Evolutionary conservation across 2,888 invertebrate genomes (phyloP).

Genomic region (Tinea pellionella): DNA sequence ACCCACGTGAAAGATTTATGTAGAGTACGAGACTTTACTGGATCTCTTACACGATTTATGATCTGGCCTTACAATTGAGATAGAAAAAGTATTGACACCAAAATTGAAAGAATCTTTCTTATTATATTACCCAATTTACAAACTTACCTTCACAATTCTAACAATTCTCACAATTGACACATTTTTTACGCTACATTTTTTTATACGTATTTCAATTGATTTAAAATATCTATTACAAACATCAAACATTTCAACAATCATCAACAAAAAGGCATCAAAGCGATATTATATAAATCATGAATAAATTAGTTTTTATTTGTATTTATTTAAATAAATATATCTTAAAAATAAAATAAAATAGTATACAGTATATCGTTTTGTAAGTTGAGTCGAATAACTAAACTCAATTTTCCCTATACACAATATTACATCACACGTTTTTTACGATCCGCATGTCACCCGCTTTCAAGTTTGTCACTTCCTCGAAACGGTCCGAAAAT

Average conservation of each 20-base stretch:
- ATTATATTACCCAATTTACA: neutral
- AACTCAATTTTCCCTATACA: neutral
- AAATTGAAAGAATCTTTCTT: constrained; percentile 1
- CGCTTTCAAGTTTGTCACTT: constrained; percentile 5
- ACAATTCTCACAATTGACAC: neutral
- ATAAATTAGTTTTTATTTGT: no score
- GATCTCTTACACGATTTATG: constrained; percentile 12
- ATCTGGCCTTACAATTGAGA: neutral
- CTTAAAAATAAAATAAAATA: neutral
- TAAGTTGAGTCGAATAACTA: neutral
- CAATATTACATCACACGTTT: neutral
- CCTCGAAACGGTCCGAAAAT: constrained; percentile 1
- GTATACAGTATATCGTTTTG: neutral
- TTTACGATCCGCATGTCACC: neutral
- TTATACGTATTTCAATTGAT: no score
- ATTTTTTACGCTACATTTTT: neutral
- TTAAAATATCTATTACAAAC: no score
- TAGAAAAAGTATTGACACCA: constrained; percentile 9
- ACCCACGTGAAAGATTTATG: constrained; percentile 13
- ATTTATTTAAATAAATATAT: no score
- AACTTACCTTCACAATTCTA: neutral
- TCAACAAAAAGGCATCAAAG: no score
- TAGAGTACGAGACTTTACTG: constrained; percentile 11
- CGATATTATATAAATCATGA: no score
- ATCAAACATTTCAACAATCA: no score